phyloP scores from a whole-genome alignment of 1,140 invertebrate genomes.

The Scaptomyza pallida region DNA sequence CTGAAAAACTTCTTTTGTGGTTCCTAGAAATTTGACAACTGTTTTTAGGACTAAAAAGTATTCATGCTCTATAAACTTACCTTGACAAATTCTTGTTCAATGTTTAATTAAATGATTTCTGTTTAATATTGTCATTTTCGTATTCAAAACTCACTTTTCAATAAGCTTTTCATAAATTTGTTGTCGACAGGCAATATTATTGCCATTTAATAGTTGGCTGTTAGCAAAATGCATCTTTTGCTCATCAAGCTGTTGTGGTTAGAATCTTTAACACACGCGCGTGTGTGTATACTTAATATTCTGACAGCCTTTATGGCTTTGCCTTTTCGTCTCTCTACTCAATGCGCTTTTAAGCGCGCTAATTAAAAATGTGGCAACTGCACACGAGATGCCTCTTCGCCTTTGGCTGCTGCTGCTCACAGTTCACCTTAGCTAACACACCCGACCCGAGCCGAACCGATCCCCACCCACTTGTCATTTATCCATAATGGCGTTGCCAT shows the following conservation, averaged over 20 bases:
- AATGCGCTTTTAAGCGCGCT: conserved; percentile 80
- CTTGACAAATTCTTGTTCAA: too few species aligned
- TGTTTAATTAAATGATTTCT: too few species aligned
- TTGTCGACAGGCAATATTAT: background rate
- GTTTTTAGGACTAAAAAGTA: too few species aligned
- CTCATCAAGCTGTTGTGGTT: conserved; percentile 9
- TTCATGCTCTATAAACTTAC: too few species aligned
- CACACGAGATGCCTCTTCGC: conserved; percentile 45
- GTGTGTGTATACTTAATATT: background rate
- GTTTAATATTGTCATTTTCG: too few species aligned
- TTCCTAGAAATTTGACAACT: too few species aligned
- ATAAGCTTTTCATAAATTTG: too few species aligned
- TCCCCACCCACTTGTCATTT: conserved; percentile 45
- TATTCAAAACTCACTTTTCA: too few species aligned
- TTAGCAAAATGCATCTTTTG: background rate
- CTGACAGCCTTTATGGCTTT: conserved; percentile 24
- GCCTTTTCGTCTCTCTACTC: conserved; percentile 55
- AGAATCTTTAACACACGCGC: conserved; percentile 11
- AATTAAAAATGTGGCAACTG: conserved; percentile 80
- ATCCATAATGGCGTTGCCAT: conserved; percentile 60
- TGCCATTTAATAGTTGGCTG: conserved; percentile 1
- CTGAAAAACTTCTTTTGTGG: too few species aligned
- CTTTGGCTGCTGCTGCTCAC: background rate
- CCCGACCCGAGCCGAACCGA: too few species aligned
- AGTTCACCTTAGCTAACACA: background rate